Evolutionary conservation across 2,113 vertebrate species (phyloP).

Genomic region (Podiceps cristatus): DNA sequence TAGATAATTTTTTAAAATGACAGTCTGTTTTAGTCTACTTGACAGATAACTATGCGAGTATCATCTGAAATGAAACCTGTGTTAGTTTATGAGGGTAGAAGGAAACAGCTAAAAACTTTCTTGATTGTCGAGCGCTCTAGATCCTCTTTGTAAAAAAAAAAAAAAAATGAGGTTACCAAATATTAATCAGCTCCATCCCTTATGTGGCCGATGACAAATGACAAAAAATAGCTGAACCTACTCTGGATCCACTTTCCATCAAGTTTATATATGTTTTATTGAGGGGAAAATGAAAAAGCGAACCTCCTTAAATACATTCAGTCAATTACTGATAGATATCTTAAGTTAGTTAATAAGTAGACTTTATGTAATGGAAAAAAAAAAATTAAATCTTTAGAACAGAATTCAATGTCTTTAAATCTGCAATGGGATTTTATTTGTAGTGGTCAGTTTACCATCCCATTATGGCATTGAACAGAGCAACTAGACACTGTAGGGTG

Average conservation of each 20-base stretch:
- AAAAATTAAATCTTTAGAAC: neutral
- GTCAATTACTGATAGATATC: neutral
- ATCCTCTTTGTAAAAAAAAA: neutral
- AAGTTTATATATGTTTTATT: neutral
- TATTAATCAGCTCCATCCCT: neutral
- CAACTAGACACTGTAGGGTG: neutral
- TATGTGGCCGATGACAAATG: neutral
- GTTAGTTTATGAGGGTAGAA: neutral
- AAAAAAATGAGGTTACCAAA: neutral
- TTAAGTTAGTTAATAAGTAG: neutral
- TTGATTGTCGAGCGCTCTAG: neutral
- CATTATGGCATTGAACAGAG: neutral
- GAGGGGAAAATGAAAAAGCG: neutral
- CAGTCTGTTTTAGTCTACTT: neutral
- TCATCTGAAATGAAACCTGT: neutral
- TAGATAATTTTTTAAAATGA: neutral
- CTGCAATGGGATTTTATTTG: neutral
- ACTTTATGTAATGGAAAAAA: neutral
- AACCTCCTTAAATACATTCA: neutral
- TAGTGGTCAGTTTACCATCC: neutral
- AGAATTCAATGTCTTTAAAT: neutral
- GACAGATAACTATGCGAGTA: accelerated
- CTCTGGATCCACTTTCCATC: neutral
- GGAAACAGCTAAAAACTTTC: neutral
- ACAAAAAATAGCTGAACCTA: neutral